These are phyloP conservation scores for Sclerurus mexicanus DNA, from an alignment of 2,113 vertebrate species.

Conservation along the genomic window DNA sequence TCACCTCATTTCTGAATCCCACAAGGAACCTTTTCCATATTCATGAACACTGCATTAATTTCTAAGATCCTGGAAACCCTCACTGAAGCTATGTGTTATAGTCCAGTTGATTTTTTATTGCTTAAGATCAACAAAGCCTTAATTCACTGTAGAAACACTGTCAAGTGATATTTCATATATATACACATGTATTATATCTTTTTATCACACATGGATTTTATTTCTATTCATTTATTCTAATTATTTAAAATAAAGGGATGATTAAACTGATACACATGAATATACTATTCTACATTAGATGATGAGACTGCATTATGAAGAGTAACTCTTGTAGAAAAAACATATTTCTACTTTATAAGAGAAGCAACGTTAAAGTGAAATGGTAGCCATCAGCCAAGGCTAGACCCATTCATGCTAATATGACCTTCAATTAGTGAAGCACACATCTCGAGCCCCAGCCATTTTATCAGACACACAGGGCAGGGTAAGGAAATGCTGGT, in stretches of 20 bases:
- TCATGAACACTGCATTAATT: constrained; percentile 26
- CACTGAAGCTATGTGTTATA: neutral
- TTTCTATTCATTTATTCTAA: neutral
- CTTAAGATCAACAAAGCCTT: constrained; percentile 19
- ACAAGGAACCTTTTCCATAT: constrained; percentile 44
- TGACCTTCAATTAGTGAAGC: constrained; percentile 63
- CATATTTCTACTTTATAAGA: neutral
- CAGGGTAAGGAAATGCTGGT: neutral
- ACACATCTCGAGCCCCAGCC: neutral
- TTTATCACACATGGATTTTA: neutral
- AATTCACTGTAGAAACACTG: neutral
- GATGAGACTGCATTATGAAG: neutral
- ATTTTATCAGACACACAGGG: neutral
- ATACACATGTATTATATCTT: neutral
- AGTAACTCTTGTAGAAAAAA: neutral
- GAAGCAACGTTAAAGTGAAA: constrained; percentile 1
- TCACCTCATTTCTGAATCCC: constrained; percentile 46
- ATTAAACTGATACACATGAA: neutral
- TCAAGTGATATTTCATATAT: neutral
- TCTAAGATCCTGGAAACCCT: neutral
- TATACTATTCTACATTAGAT: neutral
- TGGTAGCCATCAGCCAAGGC: constrained; percentile 31
- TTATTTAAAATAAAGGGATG: neutral
- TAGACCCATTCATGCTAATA: constrained; percentile 53
- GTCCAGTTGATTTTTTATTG: neutral